Percentiles rank a stretch among this genome's conserved stretches.
Evolutionary conservation across 2,797 vertebrate species (phyloP).

Genomic region (Artibeus jamaicensis): DNA sequence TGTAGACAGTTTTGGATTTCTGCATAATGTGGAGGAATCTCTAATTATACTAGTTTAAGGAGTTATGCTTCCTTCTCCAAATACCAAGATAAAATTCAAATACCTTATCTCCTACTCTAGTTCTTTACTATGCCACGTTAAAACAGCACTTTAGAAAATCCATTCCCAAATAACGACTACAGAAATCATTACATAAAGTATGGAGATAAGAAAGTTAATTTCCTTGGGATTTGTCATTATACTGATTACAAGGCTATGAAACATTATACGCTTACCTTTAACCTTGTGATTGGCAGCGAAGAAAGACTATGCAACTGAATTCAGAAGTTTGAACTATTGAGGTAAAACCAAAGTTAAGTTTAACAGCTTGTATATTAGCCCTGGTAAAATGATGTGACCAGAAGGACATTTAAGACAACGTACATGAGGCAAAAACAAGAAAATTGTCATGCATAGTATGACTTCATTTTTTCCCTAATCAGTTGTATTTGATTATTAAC

Average conservation of each 20-base stretch:
- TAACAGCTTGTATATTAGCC: neutral
- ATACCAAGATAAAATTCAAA: neutral
- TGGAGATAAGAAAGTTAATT: neutral
- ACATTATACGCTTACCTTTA: neutral
- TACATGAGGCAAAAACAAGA: neutral
- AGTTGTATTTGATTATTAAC: neutral
- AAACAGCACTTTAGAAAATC: neutral
- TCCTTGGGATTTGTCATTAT: neutral
- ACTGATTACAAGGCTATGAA: neutral
- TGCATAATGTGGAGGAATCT: neutral
- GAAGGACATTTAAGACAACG: neutral
- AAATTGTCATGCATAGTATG: neutral
- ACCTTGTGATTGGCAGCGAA: neutral
- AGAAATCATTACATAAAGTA: neutral
- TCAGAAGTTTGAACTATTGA: neutral
- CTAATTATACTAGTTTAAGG: neutral
- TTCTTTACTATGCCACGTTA: neutral
- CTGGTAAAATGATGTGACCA: neutral
- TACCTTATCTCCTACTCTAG: neutral
- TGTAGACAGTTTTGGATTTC: neutral
- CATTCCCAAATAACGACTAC: neutral
- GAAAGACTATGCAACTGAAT: neutral
- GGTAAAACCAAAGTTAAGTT: neutral
- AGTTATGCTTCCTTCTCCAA: neutral
- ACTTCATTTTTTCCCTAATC: neutral